These are phyloP conservation scores for Hemiscyllium ocellatum DNA, from an alignment of 2,113 vertebrate genomes.

Conservation along the genomic window DNA sequence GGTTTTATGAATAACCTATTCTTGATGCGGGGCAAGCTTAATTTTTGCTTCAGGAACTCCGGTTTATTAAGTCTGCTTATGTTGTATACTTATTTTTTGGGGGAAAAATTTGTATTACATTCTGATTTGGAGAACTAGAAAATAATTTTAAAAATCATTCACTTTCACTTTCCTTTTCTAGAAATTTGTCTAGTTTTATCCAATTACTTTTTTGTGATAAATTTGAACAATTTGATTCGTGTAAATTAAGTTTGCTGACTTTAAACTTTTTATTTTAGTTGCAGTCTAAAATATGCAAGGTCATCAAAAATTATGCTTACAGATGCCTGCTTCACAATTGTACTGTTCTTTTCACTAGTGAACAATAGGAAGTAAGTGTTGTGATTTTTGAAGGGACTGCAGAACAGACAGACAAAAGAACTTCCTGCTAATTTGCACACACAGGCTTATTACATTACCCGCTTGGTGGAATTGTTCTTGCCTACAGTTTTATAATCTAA, in stretches of 20 bases:
- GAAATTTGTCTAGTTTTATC: neutral
- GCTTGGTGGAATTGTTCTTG: neutral
- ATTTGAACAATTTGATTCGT: neutral
- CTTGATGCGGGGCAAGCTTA: neutral
- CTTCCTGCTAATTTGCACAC: neutral
- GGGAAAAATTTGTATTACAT: neutral
- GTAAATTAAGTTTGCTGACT: neutral
- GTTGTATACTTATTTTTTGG: neutral
- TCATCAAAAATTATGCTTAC: neutral
- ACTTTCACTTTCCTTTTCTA: neutral
- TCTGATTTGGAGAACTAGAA: neutral
- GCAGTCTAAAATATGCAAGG: neutral
- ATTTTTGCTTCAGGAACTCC: neutral
- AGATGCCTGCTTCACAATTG: neutral
- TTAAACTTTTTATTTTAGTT: neutral
- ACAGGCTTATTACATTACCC: neutral
- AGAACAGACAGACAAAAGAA: neutral
- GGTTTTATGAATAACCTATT: neutral
- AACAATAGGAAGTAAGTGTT: neutral
- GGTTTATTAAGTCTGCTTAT: neutral
- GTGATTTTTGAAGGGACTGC: neutral
- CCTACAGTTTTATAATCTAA: neutral
- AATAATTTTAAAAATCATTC: neutral
- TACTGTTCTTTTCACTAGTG: neutral
- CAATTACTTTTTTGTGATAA: neutral